Percentiles rank a stretch among this genome's conserved stretches.
Evolutionary conservation across 2,888 invertebrate species (phyloP).

Genomic region (Drosophila percnosoma): DNA sequence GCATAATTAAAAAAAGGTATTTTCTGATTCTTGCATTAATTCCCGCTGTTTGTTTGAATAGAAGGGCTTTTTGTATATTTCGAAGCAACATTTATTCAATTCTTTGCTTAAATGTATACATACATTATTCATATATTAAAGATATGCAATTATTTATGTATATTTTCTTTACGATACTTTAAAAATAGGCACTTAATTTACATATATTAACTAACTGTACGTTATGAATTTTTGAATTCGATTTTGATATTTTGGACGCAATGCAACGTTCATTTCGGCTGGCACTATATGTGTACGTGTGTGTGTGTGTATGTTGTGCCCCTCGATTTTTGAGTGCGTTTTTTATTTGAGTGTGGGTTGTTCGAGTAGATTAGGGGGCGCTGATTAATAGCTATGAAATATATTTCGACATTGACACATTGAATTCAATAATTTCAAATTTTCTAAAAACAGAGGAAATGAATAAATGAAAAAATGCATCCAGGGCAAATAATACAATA

Average conservation of each 20-base stretch:
- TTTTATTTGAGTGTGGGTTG: conserved; percentile 46
- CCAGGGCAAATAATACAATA: conserved; percentile 54
- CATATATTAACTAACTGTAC: conserved; percentile 78
- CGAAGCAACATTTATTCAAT: conserved; percentile 77
- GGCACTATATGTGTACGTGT: conserved; percentile 47
- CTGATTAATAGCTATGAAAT: conserved; percentile 65
- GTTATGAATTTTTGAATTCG: conserved; percentile 62
- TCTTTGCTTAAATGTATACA: conserved; percentile 71
- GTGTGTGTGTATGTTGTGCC: conserved; percentile 55
- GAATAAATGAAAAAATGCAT: conserved; percentile 39
- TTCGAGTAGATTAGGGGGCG: conserved; percentile 36
- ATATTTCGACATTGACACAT: conserved; percentile 80
- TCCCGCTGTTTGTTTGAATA: neutral
- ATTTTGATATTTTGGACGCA: conserved; percentile 45
- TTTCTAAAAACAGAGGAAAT: conserved; percentile 43
- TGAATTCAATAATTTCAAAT: conserved; percentile 73
- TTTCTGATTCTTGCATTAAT: neutral
- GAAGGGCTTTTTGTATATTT: conserved; percentile 22
- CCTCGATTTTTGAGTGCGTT: conserved; percentile 44
- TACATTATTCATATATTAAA: conserved; percentile 61
- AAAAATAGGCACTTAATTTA: conserved; percentile 76
- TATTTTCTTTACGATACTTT: conserved; percentile 57
- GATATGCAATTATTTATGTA: conserved; percentile 62
- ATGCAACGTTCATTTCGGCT: conserved; percentile 54
- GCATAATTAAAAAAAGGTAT: neutral